A percentile compares a stretch with the other conserved stretches of the same genome.
Evolutionary conservation across 2,797 vertebrate species (phyloP).

Genomic region (Sus cebifrons): DNA sequence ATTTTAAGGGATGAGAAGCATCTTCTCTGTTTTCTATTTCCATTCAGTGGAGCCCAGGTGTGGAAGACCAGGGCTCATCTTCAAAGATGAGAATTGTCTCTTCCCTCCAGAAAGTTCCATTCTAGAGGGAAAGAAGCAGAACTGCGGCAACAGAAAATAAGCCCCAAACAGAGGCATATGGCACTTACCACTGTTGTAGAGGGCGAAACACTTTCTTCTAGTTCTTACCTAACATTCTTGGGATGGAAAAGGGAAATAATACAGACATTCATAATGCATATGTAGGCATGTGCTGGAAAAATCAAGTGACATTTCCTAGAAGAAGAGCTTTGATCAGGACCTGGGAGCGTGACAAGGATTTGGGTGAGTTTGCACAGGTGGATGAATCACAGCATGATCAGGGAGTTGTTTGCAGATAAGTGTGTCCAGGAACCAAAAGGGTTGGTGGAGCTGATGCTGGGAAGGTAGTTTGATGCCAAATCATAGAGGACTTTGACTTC

Average conservation of each 20-base stretch:
- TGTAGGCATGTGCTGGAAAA: not conserved
- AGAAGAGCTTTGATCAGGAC: not conserved
- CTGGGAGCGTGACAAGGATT: not conserved
- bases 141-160: not conserved
- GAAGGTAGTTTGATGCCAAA: not conserved
- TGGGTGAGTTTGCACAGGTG: not conserved
- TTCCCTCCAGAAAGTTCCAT: not conserved
- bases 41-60: not conserved
- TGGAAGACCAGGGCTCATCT: not conserved
- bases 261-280: not conserved
- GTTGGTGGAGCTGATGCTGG: not conserved
- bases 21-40: not conserved
- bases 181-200: not conserved
- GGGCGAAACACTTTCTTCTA: not conserved
- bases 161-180: not conserved
- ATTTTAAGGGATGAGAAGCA: not conserved
- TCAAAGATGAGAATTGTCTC: not conserved
- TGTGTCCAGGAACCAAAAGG: not conserved
- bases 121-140: not conserved
- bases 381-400: not conserved
- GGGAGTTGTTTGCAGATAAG: not conserved
- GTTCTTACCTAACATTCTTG: not conserved
- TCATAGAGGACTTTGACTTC: constrained; percentile 2
- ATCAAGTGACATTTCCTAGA: not conserved
- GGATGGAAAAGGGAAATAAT: not conserved